Evolutionary conservation across 2,113 vertebrate genomes (phyloP).

Genomic region (Colius striatus): DNA sequence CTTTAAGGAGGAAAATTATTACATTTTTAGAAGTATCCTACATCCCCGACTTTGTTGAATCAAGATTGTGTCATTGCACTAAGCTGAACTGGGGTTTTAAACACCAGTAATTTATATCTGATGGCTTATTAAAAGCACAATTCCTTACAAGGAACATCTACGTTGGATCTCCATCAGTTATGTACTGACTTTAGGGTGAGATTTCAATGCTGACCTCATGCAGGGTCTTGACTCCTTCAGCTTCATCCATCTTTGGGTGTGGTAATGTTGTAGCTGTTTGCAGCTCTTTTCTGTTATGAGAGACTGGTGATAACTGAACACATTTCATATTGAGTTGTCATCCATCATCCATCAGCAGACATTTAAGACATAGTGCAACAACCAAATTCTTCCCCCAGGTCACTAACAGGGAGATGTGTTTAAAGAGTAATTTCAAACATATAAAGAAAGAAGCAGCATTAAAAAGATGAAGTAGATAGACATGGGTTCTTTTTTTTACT

Average conservation of each 20-base stretch:
- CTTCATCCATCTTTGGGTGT: neutral
- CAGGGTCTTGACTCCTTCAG: neutral
- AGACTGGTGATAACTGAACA: rapidly evolving
- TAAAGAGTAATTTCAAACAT: neutral
- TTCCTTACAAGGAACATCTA: neutral
- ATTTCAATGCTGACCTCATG: neutral
- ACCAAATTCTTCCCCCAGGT: neutral
- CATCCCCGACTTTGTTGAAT: neutral
- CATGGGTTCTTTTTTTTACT: neutral
- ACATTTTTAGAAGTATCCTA: neutral
- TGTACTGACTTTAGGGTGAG: neutral
- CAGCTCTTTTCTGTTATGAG: neutral
- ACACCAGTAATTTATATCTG: neutral
- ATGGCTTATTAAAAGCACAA: neutral
- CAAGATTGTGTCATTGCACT: neutral
- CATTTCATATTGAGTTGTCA: neutral
- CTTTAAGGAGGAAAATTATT: neutral
- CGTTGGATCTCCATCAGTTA: neutral
- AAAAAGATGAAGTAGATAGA: neutral
- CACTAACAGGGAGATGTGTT: neutral
- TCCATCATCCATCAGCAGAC: neutral
- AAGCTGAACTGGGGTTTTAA: neutral
- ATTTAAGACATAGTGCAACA: neutral
- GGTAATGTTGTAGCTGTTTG: neutral
- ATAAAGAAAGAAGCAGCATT: neutral